phyloP scores from a whole-genome alignment of 2,888 invertebrate genomes.

The Drosophila colorata region DNA sequence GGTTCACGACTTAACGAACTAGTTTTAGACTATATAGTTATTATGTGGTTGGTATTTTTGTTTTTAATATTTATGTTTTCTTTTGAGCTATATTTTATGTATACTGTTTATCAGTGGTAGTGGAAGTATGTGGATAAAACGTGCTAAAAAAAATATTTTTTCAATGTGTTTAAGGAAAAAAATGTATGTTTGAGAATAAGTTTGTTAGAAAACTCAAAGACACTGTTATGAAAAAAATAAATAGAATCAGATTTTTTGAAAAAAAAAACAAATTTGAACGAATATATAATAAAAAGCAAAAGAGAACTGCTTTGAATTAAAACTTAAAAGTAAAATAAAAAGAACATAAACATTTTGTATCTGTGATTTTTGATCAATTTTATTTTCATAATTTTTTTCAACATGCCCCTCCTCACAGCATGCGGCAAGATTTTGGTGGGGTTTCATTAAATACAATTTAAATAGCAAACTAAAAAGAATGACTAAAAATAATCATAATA shows the following conservation, averaged over 20 bases:
- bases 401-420: slow-evolving; percentile 13
- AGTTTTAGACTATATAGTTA: slow-evolving; percentile 28
- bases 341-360: slow-evolving; percentile 24
- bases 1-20: slow-evolving; percentile 71
- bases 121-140: slow-evolving; percentile 16
- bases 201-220: neutral
- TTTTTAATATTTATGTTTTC: slow-evolving; percentile 15
- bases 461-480: slow-evolving; percentile 40
- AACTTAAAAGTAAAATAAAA: slow-evolving; percentile 27
- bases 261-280: neutral
- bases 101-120: slow-evolving; percentile 23
- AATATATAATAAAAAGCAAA: neutral
- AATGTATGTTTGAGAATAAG: neutral
- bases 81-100: slow-evolving; percentile 19
- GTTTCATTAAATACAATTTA: slow-evolving; percentile 46
- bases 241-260: neutral
- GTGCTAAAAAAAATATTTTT: neutral
- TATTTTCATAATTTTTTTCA: slow-evolving; percentile 40
- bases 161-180: neutral
- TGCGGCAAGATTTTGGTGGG: slow-evolving; percentile 35
- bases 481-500: slow-evolving; percentile 38
- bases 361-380: slow-evolving; percentile 33
- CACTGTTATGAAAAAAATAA: no score
- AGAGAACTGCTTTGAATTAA: neutral
- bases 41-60: neutral